Conservation (phyloP, 2,888 invertebrate species). For the Crioceris asparagi region DNA sequence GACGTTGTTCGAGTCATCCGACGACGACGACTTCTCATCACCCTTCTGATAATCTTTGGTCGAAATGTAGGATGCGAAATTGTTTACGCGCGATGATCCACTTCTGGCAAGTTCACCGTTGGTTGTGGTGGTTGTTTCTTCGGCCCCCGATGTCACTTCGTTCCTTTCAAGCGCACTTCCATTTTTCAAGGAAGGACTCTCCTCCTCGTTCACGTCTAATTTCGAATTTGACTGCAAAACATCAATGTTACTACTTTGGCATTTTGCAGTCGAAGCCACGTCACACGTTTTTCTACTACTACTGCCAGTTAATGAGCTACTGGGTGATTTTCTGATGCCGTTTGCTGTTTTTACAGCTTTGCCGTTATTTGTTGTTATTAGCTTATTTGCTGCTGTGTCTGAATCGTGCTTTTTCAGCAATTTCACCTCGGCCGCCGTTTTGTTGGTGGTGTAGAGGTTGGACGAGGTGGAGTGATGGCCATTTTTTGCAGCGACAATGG, state of each 20-base stretch:
- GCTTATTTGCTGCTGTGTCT: neutral
- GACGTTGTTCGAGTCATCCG: slow-evolving; percentile 7
- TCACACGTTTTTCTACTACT: slow-evolving; percentile 12
- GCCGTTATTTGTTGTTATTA: slow-evolving; percentile 11
- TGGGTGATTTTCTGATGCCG: slow-evolving; percentile 15
- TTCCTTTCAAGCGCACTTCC: slow-evolving; percentile 9
- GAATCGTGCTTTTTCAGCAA: neutral
- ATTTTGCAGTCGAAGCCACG: slow-evolving; percentile 12
- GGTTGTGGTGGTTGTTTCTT: slow-evolving; percentile 3
- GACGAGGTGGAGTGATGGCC: slow-evolving; percentile 22
- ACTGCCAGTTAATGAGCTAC: slow-evolving; percentile 6
- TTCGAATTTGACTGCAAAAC: slow-evolving; percentile 21
- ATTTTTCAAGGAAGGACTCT: slow-evolving; percentile 10
- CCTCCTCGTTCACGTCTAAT: slow-evolving; percentile 19
- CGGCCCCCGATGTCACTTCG: slow-evolving; percentile 2
- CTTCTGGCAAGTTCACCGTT: slow-evolving; percentile 12
- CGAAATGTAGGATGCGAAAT: slow-evolving; percentile 52
- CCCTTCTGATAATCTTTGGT: slow-evolving; percentile 38
- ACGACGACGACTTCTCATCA: slow-evolving; percentile 22
- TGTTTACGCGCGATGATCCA: slow-evolving; percentile 35
- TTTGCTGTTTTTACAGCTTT: slow-evolving; percentile 10
- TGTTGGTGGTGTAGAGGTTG: slow-evolving; percentile 9
- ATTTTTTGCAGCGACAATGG: slow-evolving; percentile 23
- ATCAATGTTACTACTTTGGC: slow-evolving; percentile 20
- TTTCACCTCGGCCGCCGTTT: slow-evolving; percentile 6